Evolutionary conservation across 2,113 vertebrate genomes (phyloP), one percentile per base, ranked within the genome.

Genomic region (Clarias batrachus): DNA sequence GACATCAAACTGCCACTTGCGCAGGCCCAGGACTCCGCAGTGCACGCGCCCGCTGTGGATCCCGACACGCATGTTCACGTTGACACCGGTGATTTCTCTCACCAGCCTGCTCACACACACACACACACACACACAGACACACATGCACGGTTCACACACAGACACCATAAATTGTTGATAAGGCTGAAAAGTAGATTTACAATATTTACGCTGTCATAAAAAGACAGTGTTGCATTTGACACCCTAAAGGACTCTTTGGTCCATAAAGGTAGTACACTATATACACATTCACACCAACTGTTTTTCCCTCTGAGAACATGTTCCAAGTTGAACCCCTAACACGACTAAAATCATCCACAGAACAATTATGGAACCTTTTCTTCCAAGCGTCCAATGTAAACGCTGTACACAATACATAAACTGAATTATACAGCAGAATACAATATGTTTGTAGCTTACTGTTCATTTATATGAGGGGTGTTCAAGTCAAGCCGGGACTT

Each of bases 1-100:
- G 88, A 99, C 98, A 0, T 99, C 97, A 57, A 98, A 99, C 90
- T 99, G 98, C 97, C 98, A 99, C 92, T 99, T 99, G 91, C 97
- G 95, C 89, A 99, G 94, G 65, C 98, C 98, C 74, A 98, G 95
- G 73, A 99, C 98, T 0, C 97, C 98, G 0, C 98, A 99, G 93
- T 98, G 98, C 68, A 99, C 97, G 0, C 97, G 95, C 27, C 97
- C 97, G 1, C 97, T 99, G 94, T 99, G 98, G 92, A 99, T 98
- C 88, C 98, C 98, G 91, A 99, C 98, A 0, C 97, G 96, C 98
- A 99, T 99, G 95, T 99, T 98, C 86, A 99, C 97, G 25, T 98
- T 99, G 90, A 99, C 98, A 3, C 97, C 98, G 0, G 97, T 99
- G 90, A 98, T 97, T 92, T 99, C 98, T 4, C 97, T 96, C 86